These are phyloP conservation scores for Andrena bucephala DNA, from an alignment of 2,888 invertebrate genomes.

Conservation along the genomic window DNA sequence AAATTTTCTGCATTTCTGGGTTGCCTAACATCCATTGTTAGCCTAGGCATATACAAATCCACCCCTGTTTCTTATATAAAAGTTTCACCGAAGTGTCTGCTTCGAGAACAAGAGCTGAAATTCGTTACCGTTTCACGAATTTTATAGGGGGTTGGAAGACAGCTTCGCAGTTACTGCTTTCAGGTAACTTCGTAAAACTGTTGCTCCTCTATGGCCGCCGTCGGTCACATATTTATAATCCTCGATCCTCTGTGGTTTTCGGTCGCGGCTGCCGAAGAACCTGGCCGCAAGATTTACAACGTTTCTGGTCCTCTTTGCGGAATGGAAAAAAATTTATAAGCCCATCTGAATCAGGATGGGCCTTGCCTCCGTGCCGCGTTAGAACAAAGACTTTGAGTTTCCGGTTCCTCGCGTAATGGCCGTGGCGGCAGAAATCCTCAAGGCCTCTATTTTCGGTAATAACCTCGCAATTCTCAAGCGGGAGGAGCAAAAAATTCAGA, in stretches of 20 bases:
- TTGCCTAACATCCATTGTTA: too few relatives aligned
- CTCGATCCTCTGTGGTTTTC: slow-evolving; percentile 55
- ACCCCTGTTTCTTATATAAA: too few relatives aligned
- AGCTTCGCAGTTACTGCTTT: not conserved
- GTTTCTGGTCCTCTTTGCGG: slow-evolving; percentile 43
- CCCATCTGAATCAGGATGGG: slow-evolving; percentile 44
- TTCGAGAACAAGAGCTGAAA: too few relatives aligned
- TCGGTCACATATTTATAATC: slow-evolving; percentile 52
- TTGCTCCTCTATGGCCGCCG: slow-evolving; percentile 39
- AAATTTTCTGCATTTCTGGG: too few relatives aligned
- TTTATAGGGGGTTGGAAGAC: not conserved
- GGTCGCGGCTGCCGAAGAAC: slow-evolving; percentile 41
- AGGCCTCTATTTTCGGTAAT: slow-evolving; percentile 28
- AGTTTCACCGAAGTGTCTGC: too few relatives aligned
- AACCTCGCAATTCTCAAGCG: not conserved
- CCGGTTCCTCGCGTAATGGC: slow-evolving; percentile 27
- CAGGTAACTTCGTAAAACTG: slow-evolving; percentile 65
- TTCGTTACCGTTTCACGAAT: not conserved
- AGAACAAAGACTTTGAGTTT: slow-evolving; percentile 11
- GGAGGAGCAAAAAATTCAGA: not conserved
- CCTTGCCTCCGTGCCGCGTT: slow-evolving; percentile 12
- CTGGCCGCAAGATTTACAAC: slow-evolving; percentile 44
- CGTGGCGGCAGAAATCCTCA: slow-evolving; percentile 41
- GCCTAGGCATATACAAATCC: too few relatives aligned
- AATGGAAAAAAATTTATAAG: slow-evolving; percentile 63